Base-by-base conservation (phyloP, 92 coral and sea anemone genomes). In the Plumapathes pennacea region DNA sequence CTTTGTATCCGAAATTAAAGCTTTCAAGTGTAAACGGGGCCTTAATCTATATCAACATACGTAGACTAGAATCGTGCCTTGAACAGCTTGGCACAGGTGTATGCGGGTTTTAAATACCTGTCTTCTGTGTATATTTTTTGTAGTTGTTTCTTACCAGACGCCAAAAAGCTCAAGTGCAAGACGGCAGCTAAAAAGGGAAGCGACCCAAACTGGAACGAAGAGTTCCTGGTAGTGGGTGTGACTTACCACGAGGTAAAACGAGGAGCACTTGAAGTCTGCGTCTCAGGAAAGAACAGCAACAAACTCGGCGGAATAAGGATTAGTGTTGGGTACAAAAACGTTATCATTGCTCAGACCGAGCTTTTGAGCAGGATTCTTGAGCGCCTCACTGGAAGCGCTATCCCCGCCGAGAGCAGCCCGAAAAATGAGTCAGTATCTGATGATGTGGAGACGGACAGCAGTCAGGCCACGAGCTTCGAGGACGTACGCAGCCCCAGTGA, bases 131-230 rank as follows among this genome's bases (percentile, higher is more conserved):
- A n/a, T 19, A 50, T n/a, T 37, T 20, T 28, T 41, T 39, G 2
- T 78, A 94, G 99, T 71, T 94, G 73, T 58, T 80, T 89, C 41
- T 32, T 94, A 33, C 96, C 94, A 4, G 85, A 82, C 78, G 78
- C 68, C 42, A 94, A 71, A 62, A 94, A 81, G 69, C 80, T 81
- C 51, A 94, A 86, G 53, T 94, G 99, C 54, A 76, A 81, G 70
- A 89, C 99, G 25, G 69, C 60, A 26, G 34, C 80, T 18, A 66
- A 80, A 52, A 84, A 94, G 61, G 81, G 96, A 24, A 72, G 52
- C 30, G 89, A 86, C 30, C 99, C 99, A 5, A 29, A 37, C 19
- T 94, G 99, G 99, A 78, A 94, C 38, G 99, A 94, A 30, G 72
- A 94, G 50, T 94, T 84, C 22, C 70, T 88, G 5, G 75, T 94